Evolutionary conservation across 2,888 invertebrate genomes (phyloP), one percentile per base, ranked within the genome.

Genomic region (Diabrotica balteata): DNA sequence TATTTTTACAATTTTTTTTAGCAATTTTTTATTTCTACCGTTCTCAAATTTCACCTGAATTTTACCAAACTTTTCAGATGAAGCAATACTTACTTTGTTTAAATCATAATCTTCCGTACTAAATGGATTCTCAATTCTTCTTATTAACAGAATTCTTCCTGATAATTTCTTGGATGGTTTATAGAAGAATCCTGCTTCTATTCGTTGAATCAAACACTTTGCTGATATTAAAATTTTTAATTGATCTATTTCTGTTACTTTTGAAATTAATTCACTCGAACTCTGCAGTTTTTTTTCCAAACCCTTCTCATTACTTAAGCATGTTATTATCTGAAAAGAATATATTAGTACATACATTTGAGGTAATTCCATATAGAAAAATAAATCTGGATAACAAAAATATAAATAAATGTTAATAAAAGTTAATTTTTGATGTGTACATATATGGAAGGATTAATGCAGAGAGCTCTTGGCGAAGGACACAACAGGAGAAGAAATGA

Each of bases 51-150:
- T 1, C 50, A 11, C 8, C 7, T 11, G 7, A 8, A 50, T 11
- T 11, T n/a, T 3, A 6, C 22, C 22, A 7, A 22, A 5, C 8
- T 22, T 17, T 45, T 2, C 7, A 51, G 42, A 11, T 47, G 1
- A 10, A 47, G n/a, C 11, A 59, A 5, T n/a, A 8, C 44, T 60
- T 67, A 74, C 75, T 70, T 70, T 63, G 17, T 74, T 69, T 50
- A 74, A 57, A 11, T 67, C 67, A 53, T 74, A 75, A 59, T 74
- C 68, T 8, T 70, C 71, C 1, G 70, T 52, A 11, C 68, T 51
- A 9, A 53, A 58, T 6, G 66, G 61, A 44, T 70, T 67, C 0
- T 69, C 60, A 4, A 65, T 58, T n/a, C 69, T 60, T 55, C 74
- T 63, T 8, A 75, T 61, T 22, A 75, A 55, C 43, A 63, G 44